Base-by-base conservation (phyloP, 2,797 vertebrate species). In the Anguilla anguilla region DNA sequence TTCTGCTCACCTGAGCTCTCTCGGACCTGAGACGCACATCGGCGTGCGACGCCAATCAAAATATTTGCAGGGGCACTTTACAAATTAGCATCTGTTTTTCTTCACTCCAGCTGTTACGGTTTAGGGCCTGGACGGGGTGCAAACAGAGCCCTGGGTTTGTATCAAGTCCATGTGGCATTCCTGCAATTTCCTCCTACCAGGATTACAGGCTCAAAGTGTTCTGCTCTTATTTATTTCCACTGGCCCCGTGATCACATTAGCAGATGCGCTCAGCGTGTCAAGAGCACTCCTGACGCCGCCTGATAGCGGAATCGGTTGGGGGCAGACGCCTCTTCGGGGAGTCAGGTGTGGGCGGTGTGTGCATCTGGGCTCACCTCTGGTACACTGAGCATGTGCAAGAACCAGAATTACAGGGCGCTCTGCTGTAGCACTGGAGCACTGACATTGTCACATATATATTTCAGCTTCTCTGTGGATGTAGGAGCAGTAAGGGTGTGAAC, bases 101-200 rank as follows among this genome's bases (percentile, higher is more conserved):
- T 39, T 83, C 93, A 94, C 94, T 96, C 94, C 96, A 97, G 95
- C 96, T 97, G 97, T 95, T 95, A 94, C 94, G 94, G 94, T 94
- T 96, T 96, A 96, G 93, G 93, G 92, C 35, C 59, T 85, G 69
- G 83, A 87, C 51, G 9, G 53, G 39, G 77, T 25, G 35, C 74
- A 79, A 79, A 79, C 11, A n/a, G 39, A 61, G 61, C 93, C 97
- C 96, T 97, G 97, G 97, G 97, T 97, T 96, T 97, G 96, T 97
- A 94, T 95, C 92, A 95, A 95, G 94, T 95, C 94, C 92, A 93
- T 96, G 96, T 97, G 97, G 98, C 98, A 99, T 99, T 95, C 96
- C 96, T 98, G 96, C 96, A 97, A 99, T 99, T 99, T 99, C 98
- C 98, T 99, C 96, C 95, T 22, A 96, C 97, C 96, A 97, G 97